A percentile compares a stretch with the other conserved stretches of the same genome.
phyloP scores from a whole-genome alignment of 2,113 vertebrate species.

The Brachyhypopomus occidentalis region DNA sequence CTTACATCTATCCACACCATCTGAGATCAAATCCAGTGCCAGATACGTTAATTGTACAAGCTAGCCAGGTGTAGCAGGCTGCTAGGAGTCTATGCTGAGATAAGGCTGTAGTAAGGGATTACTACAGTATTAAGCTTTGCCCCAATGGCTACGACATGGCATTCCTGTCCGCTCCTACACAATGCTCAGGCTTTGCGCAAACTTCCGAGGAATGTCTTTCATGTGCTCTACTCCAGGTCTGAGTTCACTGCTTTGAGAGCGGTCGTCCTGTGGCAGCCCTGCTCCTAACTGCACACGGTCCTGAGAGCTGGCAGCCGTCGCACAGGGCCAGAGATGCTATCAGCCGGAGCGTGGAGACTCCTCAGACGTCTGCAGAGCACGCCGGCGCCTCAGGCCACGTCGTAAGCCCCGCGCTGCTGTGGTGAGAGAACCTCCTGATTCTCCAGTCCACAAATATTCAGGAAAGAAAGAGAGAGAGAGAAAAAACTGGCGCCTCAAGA shows the following conservation, averaged over 20 bases:
- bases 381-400: slow-evolving; percentile 3
- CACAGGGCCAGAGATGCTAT: slow-evolving; percentile 19
- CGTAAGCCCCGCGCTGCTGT: slow-evolving; percentile 14
- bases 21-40: neutral
- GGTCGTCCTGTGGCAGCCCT: slow-evolving; percentile 2
- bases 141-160: slow-evolving; percentile 30
- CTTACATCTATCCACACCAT: neutral
- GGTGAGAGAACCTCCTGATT: slow-evolving; percentile 33
- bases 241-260: slow-evolving; percentile 29
- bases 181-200: slow-evolving; percentile 42
- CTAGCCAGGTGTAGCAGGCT: neutral
- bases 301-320: slow-evolving; percentile 18
- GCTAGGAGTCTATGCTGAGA: neutral
- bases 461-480: neutral
- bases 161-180: slow-evolving; percentile 35
- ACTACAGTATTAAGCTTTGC: slow-evolving; percentile 13
- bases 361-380: slow-evolving; percentile 3
- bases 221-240: slow-evolving; percentile 40
- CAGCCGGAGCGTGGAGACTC: slow-evolving; percentile 27
- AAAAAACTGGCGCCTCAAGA: neutral
- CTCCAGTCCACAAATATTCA: neutral
- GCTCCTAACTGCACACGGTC: slow-evolving; percentile 47
- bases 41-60: neutral
- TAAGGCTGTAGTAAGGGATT: slow-evolving; percentile 30
- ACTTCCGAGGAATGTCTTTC: slow-evolving; percentile 48